Evolutionary conservation across 2,797 vertebrate genomes (phyloP).

Genomic region (Bradypodion pumilum): DNA sequence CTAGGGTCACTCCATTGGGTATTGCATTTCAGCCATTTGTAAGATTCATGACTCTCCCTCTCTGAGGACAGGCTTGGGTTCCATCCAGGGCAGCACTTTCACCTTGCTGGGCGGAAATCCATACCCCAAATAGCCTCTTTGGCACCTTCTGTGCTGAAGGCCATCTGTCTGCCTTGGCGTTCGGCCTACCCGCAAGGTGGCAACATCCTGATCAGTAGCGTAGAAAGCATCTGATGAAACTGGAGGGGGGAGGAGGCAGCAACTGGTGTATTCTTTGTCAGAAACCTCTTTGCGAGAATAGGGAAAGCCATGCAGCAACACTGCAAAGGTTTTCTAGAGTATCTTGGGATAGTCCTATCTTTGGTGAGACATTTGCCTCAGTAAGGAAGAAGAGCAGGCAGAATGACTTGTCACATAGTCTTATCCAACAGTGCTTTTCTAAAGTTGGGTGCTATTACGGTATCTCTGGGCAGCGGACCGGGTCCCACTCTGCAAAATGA

Average conservation of each 20-base stretch:
- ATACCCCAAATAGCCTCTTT: background rate
- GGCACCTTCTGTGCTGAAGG: background rate
- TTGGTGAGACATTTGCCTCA: background rate
- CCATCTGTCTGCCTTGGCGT: accelerated
- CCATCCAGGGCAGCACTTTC: background rate
- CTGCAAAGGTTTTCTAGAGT: background rate
- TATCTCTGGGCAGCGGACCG: background rate
- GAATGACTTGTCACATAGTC: background rate
- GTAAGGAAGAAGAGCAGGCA: background rate
- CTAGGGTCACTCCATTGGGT: background rate
- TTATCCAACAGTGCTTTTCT: too few relatives aligned
- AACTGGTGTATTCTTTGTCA: background rate
- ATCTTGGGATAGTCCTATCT: background rate
- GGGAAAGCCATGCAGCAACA: background rate
- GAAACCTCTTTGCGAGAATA: background rate
- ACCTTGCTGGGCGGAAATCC: accelerated
- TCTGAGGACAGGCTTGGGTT: background rate
- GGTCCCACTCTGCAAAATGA: background rate
- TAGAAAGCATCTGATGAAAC: background rate
- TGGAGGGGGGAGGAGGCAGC: background rate
- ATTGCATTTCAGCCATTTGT: background rate
- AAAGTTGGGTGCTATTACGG: background rate
- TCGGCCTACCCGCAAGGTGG: background rate
- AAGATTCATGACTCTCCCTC: accelerated
- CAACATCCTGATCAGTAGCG: accelerated